These are phyloP conservation scores for Erethizon dorsatum DNA, from an alignment of 2,797 vertebrate genomes.

Conservation along the genomic window DNA sequence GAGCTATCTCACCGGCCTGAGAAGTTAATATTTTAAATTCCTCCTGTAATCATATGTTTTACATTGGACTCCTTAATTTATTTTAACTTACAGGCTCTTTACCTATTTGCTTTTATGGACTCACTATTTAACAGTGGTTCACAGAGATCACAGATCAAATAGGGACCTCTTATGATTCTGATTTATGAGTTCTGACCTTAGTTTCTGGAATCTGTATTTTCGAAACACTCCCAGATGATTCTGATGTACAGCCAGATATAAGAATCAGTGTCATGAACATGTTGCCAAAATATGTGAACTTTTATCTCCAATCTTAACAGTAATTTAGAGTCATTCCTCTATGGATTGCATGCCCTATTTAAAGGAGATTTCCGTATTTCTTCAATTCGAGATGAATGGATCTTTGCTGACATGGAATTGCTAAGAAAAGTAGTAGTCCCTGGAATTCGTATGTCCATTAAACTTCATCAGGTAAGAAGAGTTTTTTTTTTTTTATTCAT, in stretches of 20 bases:
- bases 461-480: conserved; percentile 96
- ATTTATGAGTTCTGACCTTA: not conserved
- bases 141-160: not conserved
- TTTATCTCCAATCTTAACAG: conserved; percentile 88
- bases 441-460: conserved; percentile 99
- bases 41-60: conserved; percentile 45
- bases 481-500: not conserved
- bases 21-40: conserved; percentile 11
- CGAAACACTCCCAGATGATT: not conserved
- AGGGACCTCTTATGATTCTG: not conserved
- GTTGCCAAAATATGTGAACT: conserved; percentile 75
- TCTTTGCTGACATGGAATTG: conserved; percentile 99
- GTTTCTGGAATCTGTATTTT: conserved; percentile 32
- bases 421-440: conserved; percentile 98
- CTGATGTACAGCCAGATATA: conserved; percentile 34
- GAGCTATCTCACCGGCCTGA: not conserved
- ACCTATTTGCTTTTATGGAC: not conserved
- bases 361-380: conserved; percentile 99
- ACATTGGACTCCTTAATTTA: not conserved
- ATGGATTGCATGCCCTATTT: conserved; percentile 98
- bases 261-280: conserved; percentile 44
- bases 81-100: not conserved
- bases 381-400: conserved; percentile 98
- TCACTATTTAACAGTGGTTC: not conserved
- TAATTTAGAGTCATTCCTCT: conserved; percentile 99